phyloP scores from a whole-genome alignment of 2,888 invertebrate genomes.

The Nesidiocoris tenuis region DNA sequence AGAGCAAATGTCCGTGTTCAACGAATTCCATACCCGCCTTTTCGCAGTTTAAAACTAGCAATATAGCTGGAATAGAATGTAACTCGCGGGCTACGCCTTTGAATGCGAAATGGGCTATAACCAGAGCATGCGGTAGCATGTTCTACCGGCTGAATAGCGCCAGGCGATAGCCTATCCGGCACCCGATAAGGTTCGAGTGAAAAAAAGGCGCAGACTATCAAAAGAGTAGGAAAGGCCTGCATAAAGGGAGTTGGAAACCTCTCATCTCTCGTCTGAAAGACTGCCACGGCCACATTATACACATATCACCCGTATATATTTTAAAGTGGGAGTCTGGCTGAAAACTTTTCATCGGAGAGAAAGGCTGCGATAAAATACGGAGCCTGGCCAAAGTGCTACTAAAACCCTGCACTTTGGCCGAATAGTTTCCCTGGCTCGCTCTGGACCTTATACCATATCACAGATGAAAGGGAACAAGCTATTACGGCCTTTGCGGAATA shows the following conservation, averaged over 20 bases:
- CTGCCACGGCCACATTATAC: conserved; percentile 2
- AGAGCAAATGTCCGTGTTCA: no score
- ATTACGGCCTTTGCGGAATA: no score
- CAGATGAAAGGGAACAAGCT: no score
- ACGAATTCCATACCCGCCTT: no score
- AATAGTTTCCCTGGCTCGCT: conserved; percentile 8
- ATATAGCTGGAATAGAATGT: not conserved
- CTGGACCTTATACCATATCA: no score
- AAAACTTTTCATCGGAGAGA: not conserved
- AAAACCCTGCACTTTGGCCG: not conserved
- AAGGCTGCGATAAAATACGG: not conserved
- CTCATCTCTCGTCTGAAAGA: conserved; percentile 2
- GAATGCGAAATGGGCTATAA: conserved; percentile 9
- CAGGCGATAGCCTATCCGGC: not conserved
- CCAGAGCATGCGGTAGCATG: conserved; percentile 1
- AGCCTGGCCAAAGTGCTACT: not conserved
- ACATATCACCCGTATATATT: conserved; percentile 9
- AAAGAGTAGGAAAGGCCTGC: conserved; percentile 8
- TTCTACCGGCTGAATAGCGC: conserved; percentile 9
- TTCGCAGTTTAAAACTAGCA: not conserved
- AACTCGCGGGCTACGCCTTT: not conserved
- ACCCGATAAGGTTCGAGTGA: conserved; percentile 1
- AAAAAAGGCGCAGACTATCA: not conserved
- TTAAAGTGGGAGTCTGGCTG: not conserved
- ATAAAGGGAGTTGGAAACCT: not conserved